Evolutionary conservation across 1,140 invertebrate genomes (phyloP).

Genomic region (Andrena cerasifolii): DNA sequence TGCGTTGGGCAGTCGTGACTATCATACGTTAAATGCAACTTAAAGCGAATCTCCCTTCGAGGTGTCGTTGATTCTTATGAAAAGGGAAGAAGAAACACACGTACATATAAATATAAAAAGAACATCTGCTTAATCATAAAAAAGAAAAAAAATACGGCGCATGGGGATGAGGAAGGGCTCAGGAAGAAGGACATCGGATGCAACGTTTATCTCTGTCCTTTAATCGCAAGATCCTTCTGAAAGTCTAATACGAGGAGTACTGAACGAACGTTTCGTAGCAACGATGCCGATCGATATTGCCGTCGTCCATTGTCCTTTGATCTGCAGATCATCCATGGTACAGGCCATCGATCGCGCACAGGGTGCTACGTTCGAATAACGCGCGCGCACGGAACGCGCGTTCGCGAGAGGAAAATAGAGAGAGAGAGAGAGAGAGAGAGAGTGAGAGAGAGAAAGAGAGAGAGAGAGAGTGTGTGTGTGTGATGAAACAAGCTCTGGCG

Average conservation of each 20-base stretch:
- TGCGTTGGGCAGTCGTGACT: constrained; percentile 1
- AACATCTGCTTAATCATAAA: constrained; percentile 6
- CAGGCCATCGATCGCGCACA: neutral
- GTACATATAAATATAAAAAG: neutral
- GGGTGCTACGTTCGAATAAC: neutral
- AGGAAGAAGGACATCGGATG: neutral
- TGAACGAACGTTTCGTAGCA: neutral
- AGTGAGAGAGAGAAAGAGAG: constrained; percentile 29
- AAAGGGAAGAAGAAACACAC: neutral
- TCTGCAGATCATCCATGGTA: neutral
- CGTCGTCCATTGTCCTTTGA: neutral
- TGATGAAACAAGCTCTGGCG: constrained; percentile 6
- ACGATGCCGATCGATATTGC: neutral
- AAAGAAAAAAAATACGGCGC: neutral
- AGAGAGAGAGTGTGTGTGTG: constrained; percentile 13
- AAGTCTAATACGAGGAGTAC: neutral
- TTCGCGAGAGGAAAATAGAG: too few species aligned
- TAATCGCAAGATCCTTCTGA: neutral
- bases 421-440: neutral
- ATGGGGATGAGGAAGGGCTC: neutral
- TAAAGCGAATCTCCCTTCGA: constrained; percentile 11
- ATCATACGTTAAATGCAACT: constrained; percentile 17
- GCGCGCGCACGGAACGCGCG: neutral
- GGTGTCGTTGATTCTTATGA: neutral
- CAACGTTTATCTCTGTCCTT: neutral